Base-by-base conservation (phyloP, 2,113 vertebrate genomes). In the Dasyprocta punctata region DNA sequence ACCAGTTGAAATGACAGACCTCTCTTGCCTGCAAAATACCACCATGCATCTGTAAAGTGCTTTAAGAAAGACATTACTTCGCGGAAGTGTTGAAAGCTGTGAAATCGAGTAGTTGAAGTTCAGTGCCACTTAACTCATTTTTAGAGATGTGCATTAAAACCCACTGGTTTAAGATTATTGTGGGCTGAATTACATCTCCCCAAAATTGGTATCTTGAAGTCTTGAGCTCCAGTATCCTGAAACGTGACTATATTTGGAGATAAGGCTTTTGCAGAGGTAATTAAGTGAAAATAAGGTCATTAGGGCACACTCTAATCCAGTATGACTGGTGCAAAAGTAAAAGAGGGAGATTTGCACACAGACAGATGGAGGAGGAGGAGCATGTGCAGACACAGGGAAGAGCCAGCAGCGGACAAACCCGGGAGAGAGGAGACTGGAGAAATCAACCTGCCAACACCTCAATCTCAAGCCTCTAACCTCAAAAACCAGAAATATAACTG, bases 11-110 rank as follows among this genome's bases (percentile, higher is more conserved):
- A 49, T 4, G 41, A 22, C 0, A 5, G 16, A 7, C 47, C n/a
- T 78, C 81, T 16, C 47, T 41, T 14, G 26, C n/a, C 71, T 22
- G 60, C 47, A 58, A 56, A 87, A 86, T 22, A 47, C 20, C 22
- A 47, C 1, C 5, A 10, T 9, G 71, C 30, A 38, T 16, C 54
- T 30, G 8, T 13, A 38, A 86, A 47, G 67, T 26, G 1, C 17
- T 69, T 89, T 54, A 88, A 87, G 93, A 67, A 95, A 67, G 47
- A 54, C 0, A 75, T 88, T 89, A n/a, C 96, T 90, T 65, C n/a
- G 5, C 49, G 10, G 41, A 63, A 77, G 52, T 78, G 89, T 61
- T 41, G 26, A 26, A 58, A 60, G 52, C 58, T 38, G 16, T 71
- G 60, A 65, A 85, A 26, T 30, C n/a, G 36, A 81, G 30, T n/a